Percentiles rank a stretch among this genome's conserved stretches.
phyloP scores from a whole-genome alignment of 2,113 vertebrate species.

The Thunnus maccoyii region DNA sequence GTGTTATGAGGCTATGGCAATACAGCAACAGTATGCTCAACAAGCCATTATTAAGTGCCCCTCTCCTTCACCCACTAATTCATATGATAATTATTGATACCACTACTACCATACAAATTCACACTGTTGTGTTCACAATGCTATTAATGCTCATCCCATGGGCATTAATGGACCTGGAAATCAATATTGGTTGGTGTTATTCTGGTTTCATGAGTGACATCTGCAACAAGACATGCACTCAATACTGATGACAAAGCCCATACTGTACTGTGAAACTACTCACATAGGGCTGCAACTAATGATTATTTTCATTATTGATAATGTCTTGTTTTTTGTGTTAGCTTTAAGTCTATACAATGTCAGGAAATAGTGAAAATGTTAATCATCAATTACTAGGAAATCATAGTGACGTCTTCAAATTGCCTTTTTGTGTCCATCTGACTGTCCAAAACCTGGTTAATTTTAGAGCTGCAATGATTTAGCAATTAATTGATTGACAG shows the following conservation, averaged over 20 bases:
- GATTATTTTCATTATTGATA: background rate
- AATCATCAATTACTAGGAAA: too few relatives aligned
- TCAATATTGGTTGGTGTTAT: slow-evolving; percentile 45
- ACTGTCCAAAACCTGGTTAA: background rate
- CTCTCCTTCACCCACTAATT: slow-evolving; percentile 12
- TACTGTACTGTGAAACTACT: background rate
- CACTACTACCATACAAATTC: background rate
- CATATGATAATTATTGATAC: slow-evolving; percentile 18
- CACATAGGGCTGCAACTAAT: background rate
- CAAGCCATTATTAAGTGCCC: slow-evolving; percentile 13
- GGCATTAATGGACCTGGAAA: slow-evolving; percentile 37
- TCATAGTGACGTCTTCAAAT: background rate
- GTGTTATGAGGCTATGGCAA: slow-evolving; percentile 4
- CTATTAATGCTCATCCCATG: slow-evolving; percentile 30
- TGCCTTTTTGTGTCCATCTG: background rate
- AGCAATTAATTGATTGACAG: too few relatives aligned
- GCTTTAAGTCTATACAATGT: too few relatives aligned
- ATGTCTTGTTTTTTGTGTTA: too few relatives aligned
- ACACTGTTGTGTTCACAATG: slow-evolving; percentile 14
- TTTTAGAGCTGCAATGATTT: too few relatives aligned
- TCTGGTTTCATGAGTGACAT: slow-evolving; percentile 28
- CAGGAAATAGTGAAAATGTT: too few relatives aligned
- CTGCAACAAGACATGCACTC: background rate
- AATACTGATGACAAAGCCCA: background rate
- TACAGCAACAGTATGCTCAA: slow-evolving; percentile 2